These are phyloP conservation scores for Calidris pugnax DNA, from an alignment of 2,113 vertebrate genomes.

Conservation along the genomic window DNA sequence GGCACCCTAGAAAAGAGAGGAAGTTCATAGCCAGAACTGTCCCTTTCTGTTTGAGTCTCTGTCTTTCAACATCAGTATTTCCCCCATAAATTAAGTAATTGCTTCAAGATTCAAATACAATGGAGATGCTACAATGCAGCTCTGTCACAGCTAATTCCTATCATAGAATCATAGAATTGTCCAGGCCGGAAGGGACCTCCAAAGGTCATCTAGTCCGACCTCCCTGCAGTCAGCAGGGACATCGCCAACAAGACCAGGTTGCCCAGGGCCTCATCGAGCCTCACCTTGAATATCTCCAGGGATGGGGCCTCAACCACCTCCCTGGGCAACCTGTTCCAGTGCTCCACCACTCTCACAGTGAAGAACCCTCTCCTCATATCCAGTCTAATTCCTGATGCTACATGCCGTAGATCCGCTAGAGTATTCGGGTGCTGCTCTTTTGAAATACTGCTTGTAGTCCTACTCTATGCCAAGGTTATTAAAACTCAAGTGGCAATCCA, in stretches of 20 bases:
- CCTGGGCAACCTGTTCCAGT: too few relatives aligned
- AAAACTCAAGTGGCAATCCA: accelerated
- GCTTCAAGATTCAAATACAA: neutral
- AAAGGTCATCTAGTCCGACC: too few relatives aligned
- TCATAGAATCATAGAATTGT: too few relatives aligned
- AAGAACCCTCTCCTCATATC: too few relatives aligned
- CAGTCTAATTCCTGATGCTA: neutral
- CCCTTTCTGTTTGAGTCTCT: neutral
- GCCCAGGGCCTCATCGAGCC: too few relatives aligned
- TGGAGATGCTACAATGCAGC: neutral
- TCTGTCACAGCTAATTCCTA: accelerated
- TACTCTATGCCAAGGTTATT: neutral
- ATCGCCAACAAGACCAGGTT: too few relatives aligned
- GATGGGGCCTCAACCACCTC: too few relatives aligned
- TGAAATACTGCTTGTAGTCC: neutral
- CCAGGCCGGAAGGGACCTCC: too few relatives aligned
- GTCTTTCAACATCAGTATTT: neutral
- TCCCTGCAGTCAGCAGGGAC: too few relatives aligned
- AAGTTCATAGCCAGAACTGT: neutral
- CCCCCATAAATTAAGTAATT: neutral
- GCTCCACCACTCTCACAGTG: too few relatives aligned
- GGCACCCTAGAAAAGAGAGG: neutral
- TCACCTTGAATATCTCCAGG: too few relatives aligned
- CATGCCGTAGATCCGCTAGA: too few relatives aligned
- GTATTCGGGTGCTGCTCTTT: neutral